A percentile compares a stretch with the other conserved stretches of the same genome.
phyloP scores from a whole-genome alignment of 2,797 vertebrate genomes.

The Ibycter americanus region DNA sequence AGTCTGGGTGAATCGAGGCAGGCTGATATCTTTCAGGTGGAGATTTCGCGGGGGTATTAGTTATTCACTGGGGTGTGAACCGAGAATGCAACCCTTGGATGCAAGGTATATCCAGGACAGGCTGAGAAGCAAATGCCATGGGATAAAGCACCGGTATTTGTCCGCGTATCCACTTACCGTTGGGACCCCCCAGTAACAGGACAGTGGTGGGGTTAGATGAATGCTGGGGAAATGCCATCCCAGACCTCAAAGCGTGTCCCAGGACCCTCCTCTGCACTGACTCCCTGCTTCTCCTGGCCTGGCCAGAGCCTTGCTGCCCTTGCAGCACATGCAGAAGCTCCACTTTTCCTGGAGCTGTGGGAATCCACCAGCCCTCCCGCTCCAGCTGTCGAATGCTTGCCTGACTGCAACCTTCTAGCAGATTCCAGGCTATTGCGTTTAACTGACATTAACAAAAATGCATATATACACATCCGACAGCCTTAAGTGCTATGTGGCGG shows the following conservation, averaged over 20 bases:
- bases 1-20: background rate
- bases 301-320: background rate
- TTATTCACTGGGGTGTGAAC: background rate
- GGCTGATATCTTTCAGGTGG: background rate
- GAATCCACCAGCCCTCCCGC: background rate
- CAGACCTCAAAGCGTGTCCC: accelerated
- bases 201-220: accelerated
- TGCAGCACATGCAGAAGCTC: background rate
- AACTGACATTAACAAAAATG: background rate
- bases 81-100: background rate
- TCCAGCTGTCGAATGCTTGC: background rate
- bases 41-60: background rate
- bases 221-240: background rate
- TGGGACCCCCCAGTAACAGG: background rate
- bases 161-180: background rate
- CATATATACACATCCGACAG: background rate
- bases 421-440: background rate
- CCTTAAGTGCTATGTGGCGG: background rate
- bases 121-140: background rate
- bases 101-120: background rate
- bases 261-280: accelerated
- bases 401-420: background rate
- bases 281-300: background rate
- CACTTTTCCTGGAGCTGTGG: background rate
- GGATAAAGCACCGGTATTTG: background rate